Percentiles rank a stretch among this genome's conserved stretches.
Conservation (phyloP, 2,797 vertebrate species). For the Sparidentex hasta region DNA sequence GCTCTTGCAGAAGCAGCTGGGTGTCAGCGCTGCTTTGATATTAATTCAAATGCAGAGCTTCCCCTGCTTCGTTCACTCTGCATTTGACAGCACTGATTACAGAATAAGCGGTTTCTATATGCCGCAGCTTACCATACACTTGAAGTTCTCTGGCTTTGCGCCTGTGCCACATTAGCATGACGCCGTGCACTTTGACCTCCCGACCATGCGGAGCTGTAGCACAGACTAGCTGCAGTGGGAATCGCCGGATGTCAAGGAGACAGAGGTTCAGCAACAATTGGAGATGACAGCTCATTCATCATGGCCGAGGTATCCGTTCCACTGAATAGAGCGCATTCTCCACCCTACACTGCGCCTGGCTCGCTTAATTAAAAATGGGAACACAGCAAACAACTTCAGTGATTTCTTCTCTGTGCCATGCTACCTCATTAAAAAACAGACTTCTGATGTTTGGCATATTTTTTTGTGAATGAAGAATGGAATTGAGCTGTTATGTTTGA, state of each 20-base stretch:
- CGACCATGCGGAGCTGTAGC: conserved; percentile 23
- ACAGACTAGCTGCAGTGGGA: conserved; percentile 48
- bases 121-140: not conserved
- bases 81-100: not conserved
- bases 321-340: conserved; percentile 73
- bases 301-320: conserved; percentile 78
- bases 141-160: not conserved
- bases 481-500: conserved; percentile 56
- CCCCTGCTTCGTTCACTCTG: not conserved
- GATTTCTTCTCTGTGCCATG: conserved; percentile 32
- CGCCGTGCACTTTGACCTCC: conserved; percentile 60
- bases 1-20: not conserved
- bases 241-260: conserved; percentile 73
- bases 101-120: not conserved
- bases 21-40: not conserved
- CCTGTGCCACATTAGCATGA: conserved; percentile 44
- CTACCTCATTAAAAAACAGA: conserved; percentile 48
- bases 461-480: conserved; percentile 35
- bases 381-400: conserved; percentile 73
- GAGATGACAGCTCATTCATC: conserved; percentile 87
- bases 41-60: conserved; percentile 1
- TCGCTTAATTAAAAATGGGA: conserved; percentile 77
- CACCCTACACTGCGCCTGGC: conserved; percentile 62
- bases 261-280: conserved; percentile 78
- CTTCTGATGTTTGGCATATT: conserved; percentile 55